A percentile compares a stretch with the other conserved stretches of the same genome.
phyloP scores from a whole-genome alignment of 2,113 vertebrate genomes.

The Okapia johnstoni region DNA sequence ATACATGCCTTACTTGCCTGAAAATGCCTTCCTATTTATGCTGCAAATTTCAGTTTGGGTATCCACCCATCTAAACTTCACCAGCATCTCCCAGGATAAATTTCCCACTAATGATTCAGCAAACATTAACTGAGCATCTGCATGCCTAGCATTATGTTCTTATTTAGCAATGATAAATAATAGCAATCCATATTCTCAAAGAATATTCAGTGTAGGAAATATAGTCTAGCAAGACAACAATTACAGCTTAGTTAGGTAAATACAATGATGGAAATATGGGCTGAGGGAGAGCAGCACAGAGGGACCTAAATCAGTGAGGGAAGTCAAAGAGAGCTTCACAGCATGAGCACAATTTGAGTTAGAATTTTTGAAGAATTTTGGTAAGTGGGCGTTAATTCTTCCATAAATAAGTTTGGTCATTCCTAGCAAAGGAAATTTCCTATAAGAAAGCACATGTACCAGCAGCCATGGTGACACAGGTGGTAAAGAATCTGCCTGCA shows the following conservation, averaged over 20 bases:
- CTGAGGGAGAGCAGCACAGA: background rate
- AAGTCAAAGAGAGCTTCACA: background rate
- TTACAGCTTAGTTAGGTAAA: background rate
- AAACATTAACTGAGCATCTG: background rate
- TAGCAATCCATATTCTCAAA: background rate
- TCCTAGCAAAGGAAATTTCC: background rate
- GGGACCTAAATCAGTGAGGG: background rate
- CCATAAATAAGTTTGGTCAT: background rate
- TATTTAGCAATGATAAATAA: background rate
- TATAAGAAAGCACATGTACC: background rate
- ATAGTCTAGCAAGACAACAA: background rate
- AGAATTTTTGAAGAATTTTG: background rate
- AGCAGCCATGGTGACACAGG: background rate
- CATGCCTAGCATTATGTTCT: background rate
- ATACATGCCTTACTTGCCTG: background rate
- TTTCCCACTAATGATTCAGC: background rate
- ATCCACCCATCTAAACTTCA: background rate
- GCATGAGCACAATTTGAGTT: background rate
- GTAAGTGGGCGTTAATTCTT: background rate
- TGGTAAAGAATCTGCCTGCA: background rate
- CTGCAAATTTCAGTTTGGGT: background rate
- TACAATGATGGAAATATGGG: background rate
- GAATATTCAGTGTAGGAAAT: background rate
- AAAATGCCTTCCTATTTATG: background rate
- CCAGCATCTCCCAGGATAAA: background rate